A percentile compares a stretch with the other conserved stretches of the same genome.
These are phyloP conservation scores for Nyctibius grandis DNA, from an alignment of 2,797 vertebrate species.

Conservation along the genomic window DNA sequence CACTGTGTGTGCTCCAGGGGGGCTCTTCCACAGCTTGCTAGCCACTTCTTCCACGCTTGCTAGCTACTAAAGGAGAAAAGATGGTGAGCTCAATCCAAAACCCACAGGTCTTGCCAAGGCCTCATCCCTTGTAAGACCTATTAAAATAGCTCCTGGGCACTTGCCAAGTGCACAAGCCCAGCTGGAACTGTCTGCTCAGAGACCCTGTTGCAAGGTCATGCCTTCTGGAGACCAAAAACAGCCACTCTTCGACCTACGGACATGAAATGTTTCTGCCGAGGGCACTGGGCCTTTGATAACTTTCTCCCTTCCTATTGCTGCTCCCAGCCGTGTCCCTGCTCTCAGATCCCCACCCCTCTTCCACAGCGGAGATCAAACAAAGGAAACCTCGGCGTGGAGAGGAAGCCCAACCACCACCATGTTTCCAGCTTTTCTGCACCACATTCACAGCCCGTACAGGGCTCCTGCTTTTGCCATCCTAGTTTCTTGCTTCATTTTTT, in stretches of 20 bases:
- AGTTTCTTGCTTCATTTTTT: not conserved
- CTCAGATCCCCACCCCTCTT: not conserved
- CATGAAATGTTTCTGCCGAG: fast-evolving
- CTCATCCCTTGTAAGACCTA: not conserved
- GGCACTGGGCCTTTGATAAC: not conserved
- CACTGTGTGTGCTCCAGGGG: fast-evolving
- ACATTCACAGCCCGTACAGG: fast-evolving
- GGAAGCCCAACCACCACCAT: not conserved
- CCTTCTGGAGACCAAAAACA: not conserved
- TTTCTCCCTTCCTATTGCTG: not conserved
- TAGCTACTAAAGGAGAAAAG: not conserved
- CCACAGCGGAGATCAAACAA: fast-evolving
- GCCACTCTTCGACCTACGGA: fast-evolving
- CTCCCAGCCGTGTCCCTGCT: fast-evolving
- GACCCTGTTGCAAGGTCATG: slow-evolving; percentile 25
- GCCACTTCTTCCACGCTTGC: no score
- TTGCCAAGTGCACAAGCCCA: not conserved
- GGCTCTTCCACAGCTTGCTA: not conserved
- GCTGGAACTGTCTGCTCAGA: slow-evolving; percentile 6
- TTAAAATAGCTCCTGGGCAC: slow-evolving; percentile 28
- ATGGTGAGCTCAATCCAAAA: not conserved
- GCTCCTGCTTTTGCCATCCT: not conserved
- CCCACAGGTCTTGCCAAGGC: slow-evolving; percentile 7
- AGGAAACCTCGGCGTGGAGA: not conserved
- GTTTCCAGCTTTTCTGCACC: not conserved